A percentile compares a stretch with the other conserved stretches of the same genome.
These are phyloP conservation scores for Motacilla alba DNA, from an alignment of 2,113 vertebrate genomes.

Conservation along the genomic window DNA sequence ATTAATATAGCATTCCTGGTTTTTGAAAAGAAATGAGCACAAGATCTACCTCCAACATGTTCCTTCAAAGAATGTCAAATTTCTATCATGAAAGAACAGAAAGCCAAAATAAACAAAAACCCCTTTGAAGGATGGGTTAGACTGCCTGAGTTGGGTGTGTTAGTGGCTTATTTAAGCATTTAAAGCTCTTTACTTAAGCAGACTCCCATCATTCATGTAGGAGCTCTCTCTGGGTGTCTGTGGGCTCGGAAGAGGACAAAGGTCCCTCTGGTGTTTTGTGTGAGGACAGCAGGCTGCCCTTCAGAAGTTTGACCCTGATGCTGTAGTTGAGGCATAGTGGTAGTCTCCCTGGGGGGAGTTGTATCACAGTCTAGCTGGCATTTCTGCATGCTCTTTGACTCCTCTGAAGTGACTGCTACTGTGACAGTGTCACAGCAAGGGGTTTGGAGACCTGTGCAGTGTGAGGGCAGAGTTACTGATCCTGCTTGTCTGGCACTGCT, in stretches of 20 bases:
- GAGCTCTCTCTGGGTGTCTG: background rate
- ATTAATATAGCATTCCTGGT: background rate
- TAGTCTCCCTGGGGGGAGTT: background rate
- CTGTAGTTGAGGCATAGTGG: background rate
- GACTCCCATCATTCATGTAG: background rate
- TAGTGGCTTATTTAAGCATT: background rate
- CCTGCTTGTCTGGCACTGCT: background rate
- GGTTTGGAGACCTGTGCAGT: background rate
- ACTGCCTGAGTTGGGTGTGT: background rate
- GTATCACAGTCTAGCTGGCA: background rate
- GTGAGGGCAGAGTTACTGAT: background rate
- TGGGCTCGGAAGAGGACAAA: background rate
- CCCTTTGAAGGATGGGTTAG: background rate
- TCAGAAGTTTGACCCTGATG: background rate
- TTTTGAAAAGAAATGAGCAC: background rate
- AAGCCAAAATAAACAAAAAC: background rate
- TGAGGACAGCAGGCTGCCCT: background rate
- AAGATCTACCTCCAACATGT: background rate
- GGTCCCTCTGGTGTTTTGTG: background rate
- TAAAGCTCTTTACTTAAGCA: background rate
- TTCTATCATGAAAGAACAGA: background rate
- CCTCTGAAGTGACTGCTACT: background rate
- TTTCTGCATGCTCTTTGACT: background rate
- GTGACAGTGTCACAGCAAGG: rapidly evolving
- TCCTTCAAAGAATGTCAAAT: background rate